Evolutionary conservation across 2,113 vertebrate genomes (phyloP).

Genomic region (Rhinogobius similis): DNA sequence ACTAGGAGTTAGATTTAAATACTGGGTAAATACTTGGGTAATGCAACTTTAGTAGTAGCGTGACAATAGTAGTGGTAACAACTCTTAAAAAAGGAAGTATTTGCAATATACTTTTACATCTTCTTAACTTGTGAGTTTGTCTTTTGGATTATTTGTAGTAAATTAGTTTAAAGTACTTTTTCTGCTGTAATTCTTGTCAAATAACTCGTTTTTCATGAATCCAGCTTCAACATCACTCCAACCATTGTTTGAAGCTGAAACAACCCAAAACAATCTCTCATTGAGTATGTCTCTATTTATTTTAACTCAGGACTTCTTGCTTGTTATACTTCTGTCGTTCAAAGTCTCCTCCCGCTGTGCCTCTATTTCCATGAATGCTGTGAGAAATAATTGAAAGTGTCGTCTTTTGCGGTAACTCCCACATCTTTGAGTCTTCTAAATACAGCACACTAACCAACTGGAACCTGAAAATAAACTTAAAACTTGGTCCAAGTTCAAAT

Average conservation of each 20-base stretch:
- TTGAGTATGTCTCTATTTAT: slow-evolving; percentile 39
- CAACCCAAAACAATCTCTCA: background rate
- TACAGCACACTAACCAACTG: slow-evolving; percentile 54
- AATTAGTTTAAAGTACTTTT: background rate
- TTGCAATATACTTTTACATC: no score
- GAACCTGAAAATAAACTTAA: slow-evolving; percentile 46
- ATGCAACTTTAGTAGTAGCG: no score
- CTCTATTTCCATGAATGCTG: slow-evolving; percentile 75
- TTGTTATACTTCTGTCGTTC: slow-evolving; percentile 73
- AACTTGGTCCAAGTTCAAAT: no score
- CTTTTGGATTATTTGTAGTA: background rate
- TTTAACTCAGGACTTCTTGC: slow-evolving; percentile 64
- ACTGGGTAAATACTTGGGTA: no score
- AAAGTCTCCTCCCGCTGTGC: slow-evolving; percentile 66
- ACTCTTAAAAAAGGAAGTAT: no score
- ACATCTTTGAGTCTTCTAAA: slow-evolving; percentile 70
- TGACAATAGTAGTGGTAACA: no score
- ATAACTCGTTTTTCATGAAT: background rate
- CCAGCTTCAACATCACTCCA: slow-evolving; percentile 17
- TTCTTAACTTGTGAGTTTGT: no score
- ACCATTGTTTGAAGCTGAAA: background rate
- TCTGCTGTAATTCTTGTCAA: background rate
- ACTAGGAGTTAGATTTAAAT: no score
- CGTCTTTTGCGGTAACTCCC: slow-evolving; percentile 64
- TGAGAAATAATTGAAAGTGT: slow-evolving; percentile 77